These are phyloP conservation scores for Tenebrio molitor DNA, from an alignment of 1,140 invertebrate species.

Conservation along the genomic window DNA sequence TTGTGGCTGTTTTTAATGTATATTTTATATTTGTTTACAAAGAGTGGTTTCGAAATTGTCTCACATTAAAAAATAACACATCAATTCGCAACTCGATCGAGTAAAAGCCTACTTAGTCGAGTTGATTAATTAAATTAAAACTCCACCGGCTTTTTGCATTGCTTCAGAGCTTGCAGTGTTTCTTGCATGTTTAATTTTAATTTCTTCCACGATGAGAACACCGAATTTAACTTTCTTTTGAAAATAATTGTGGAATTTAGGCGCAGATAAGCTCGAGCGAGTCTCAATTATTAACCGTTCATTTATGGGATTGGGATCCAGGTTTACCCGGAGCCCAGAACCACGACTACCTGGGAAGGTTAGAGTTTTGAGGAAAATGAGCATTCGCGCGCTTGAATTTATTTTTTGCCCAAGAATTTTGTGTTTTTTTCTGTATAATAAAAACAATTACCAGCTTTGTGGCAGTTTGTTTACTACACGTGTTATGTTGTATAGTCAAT, in stretches of 20 bases:
- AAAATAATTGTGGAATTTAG: slow-evolving; percentile 68
- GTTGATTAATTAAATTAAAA: slow-evolving; percentile 31
- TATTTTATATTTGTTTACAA: too few relatives aligned
- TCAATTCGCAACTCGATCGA: too few relatives aligned
- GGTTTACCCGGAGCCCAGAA: slow-evolving; percentile 82
- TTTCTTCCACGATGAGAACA: too few relatives aligned
- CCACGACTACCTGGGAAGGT: slow-evolving; percentile 91
- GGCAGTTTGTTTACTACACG: slow-evolving; percentile 31
- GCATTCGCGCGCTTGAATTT: slow-evolving; percentile 40
- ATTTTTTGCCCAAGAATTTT: slow-evolving; percentile 17
- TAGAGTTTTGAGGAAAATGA: slow-evolving; percentile 14
- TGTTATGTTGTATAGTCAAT: slow-evolving; percentile 66
- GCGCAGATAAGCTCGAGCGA: slow-evolving; percentile 79
- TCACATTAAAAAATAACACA: too few relatives aligned
- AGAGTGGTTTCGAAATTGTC: too few relatives aligned
- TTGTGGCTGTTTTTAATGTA: too few relatives aligned
- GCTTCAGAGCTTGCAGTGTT: slow-evolving; percentile 11
- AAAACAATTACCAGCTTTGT: slow-evolving; percentile 11
- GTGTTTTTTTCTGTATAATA: slow-evolving; percentile 36
- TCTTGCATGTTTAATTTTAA: slow-evolving; percentile 16
- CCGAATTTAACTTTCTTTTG: too few relatives aligned
- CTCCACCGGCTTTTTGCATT: neutral
- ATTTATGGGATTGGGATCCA: slow-evolving; percentile 89
- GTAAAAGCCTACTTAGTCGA: too few relatives aligned
- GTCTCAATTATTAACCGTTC: slow-evolving; percentile 78